A percentile compares a stretch with the other conserved stretches of the same genome.
Evolutionary conservation across 2,888 invertebrate species (phyloP).

Genomic region (Odontomyia ornata): DNA sequence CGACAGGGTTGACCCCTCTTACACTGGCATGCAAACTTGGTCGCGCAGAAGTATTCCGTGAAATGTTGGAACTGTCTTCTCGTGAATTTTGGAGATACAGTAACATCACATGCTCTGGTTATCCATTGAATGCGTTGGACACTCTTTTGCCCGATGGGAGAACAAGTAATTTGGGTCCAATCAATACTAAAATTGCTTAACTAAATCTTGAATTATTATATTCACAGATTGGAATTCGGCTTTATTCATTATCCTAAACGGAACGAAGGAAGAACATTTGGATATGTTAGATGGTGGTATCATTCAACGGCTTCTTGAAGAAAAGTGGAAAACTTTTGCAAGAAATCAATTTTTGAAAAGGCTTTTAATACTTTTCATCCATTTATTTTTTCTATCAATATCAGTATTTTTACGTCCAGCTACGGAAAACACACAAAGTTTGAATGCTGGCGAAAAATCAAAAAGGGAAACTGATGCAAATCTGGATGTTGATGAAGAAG

Average conservation of each 20-base stretch:
- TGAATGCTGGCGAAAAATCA: slow-evolving; percentile 51
- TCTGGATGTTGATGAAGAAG: slow-evolving; percentile 57
- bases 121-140: slow-evolving; percentile 95
- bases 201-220: too few species aligned
- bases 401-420: slow-evolving; percentile 91
- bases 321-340: slow-evolving; percentile 99
- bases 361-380: slow-evolving; percentile 85
- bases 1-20: slow-evolving; percentile 90
- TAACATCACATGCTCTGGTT: slow-evolving; percentile 97
- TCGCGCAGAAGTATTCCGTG: slow-evolving; percentile 94
- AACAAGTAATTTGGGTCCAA: slow-evolving; percentile 77
- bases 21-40: slow-evolving; percentile 97
- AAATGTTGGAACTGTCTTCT: slow-evolving; percentile 95
- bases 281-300: slow-evolving; percentile 99
- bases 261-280: slow-evolving; percentile 96
- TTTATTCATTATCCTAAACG: slow-evolving; percentile 95
- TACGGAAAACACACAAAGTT: slow-evolving; percentile 57
- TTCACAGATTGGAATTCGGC: slow-evolving; percentile 96
- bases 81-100: slow-evolving; percentile 99
- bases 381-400: slow-evolving; percentile 85
- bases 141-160: slow-evolving; percentile 93
- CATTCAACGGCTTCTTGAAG: slow-evolving; percentile 94
- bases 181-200: background rate
- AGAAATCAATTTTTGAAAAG: slow-evolving; percentile 92
- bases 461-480: background rate